These are phyloP conservation scores for Prionchulus punctatus DNA, from an alignment of 2,888 invertebrate species.

Conservation along the genomic window DNA sequence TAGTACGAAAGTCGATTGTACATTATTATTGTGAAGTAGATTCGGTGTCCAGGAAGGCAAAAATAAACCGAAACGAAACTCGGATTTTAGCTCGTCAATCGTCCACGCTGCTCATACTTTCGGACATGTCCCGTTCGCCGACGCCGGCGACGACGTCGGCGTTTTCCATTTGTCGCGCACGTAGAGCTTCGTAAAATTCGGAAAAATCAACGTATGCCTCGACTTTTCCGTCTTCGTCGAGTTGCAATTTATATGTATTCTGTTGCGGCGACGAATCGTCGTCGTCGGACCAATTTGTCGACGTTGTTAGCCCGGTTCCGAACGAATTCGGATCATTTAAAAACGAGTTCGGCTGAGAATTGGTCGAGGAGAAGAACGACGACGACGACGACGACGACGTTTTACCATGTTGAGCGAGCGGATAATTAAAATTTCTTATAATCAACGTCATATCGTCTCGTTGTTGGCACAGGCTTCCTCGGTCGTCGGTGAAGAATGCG, in stretches of 20 bases:
- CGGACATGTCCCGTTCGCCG: too few relatives aligned
- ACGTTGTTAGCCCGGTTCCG: slow-evolving; percentile 30
- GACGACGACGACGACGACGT: slow-evolving; percentile 43
- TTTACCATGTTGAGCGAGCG: slow-evolving; percentile 65
- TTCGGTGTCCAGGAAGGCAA: too few relatives aligned
- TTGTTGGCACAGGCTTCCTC: slow-evolving; percentile 38
- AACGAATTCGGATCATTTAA: slow-evolving; percentile 18
- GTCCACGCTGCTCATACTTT: too few relatives aligned
- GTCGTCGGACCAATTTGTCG: slow-evolving; percentile 9
- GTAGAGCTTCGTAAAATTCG: slow-evolving; percentile 38
- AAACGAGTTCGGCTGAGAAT: not conserved
- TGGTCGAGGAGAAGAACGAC: slow-evolving; percentile 15
- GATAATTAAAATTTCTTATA: slow-evolving; percentile 40
- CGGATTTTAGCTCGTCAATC: too few relatives aligned
- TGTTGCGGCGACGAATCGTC: slow-evolving; percentile 12
- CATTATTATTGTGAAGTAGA: too few relatives aligned
- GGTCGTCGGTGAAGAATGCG: slow-evolving; percentile 45
- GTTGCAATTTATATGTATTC: slow-evolving; percentile 31
- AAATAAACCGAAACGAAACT: too few relatives aligned
- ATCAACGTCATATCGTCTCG: slow-evolving; percentile 68
- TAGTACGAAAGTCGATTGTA: too few relatives aligned
- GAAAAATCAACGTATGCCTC: slow-evolving; percentile 68
- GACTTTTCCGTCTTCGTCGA: slow-evolving; percentile 53
- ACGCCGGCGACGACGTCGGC: too few relatives aligned
- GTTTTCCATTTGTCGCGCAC: not conserved